Evolutionary conservation across 2,113 vertebrate genomes (phyloP).

Genomic region (Hippocampus barbouri): DNA sequence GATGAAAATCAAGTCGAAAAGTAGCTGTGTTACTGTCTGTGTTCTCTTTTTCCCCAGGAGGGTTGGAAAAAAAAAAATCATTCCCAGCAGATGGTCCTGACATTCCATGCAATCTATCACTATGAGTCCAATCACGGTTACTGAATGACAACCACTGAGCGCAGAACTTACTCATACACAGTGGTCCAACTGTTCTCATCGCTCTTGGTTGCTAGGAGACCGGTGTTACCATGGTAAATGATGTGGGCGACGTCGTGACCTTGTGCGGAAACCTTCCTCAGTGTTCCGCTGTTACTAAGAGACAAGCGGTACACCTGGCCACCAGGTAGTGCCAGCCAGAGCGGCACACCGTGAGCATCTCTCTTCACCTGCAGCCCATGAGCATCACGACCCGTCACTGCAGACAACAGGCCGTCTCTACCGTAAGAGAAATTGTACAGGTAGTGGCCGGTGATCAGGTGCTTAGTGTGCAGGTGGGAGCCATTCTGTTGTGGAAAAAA

Average conservation of each 20-base stretch:
- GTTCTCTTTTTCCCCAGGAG: too few species aligned
- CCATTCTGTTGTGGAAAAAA: conserved; percentile 72
- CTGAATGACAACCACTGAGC: neutral
- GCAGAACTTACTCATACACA: conserved; percentile 87
- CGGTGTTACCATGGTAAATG: conserved; percentile 91
- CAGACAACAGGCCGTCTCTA: conserved; percentile 78
- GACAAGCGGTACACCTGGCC: conserved; percentile 94
- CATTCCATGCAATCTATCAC: conserved; percentile 21
- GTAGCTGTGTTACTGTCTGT: too few species aligned
- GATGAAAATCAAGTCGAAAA: too few species aligned
- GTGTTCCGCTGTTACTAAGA: conserved; percentile 85
- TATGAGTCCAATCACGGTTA: neutral
- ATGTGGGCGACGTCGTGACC: conserved; percentile 92
- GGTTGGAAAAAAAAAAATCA: neutral
- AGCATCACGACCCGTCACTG: conserved; percentile 77
- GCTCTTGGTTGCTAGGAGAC: conserved; percentile 93
- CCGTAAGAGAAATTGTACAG: conserved; percentile 92
- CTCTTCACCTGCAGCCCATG: conserved; percentile 84
- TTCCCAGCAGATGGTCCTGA: conserved; percentile 68
- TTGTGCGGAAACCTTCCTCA: conserved; percentile 91
- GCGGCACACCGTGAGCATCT: conserved; percentile 82
- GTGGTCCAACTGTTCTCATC: conserved; percentile 97
- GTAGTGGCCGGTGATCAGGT: conserved; percentile 90
- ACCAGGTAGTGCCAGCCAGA: conserved; percentile 89
- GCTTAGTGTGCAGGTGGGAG: conserved; percentile 89